Conservation (phyloP, 2,797 vertebrate species). For the Tapirus indicus region DNA sequence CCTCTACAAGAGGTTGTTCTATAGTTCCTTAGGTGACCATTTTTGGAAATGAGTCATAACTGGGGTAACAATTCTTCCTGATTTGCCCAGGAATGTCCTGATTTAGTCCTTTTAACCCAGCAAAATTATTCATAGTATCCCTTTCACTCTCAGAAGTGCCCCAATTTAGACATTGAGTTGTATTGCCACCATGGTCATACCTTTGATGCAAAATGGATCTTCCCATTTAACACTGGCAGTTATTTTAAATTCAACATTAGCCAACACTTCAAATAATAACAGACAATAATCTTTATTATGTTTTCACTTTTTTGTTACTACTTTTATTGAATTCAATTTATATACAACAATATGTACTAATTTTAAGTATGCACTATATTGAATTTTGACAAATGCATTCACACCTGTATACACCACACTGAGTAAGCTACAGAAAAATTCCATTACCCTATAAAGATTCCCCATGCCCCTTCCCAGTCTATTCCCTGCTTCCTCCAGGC, state of each 20-base stretch:
- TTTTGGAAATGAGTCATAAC: background rate
- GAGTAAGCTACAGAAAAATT: background rate
- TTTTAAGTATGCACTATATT: background rate
- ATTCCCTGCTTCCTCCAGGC: background rate
- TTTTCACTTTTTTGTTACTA: background rate
- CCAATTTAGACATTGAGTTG: background rate
- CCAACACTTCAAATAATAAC: background rate
- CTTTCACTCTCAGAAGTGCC: background rate
- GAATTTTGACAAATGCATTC: background rate
- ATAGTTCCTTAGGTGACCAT: background rate
- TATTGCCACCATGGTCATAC: background rate
- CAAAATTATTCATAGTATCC: background rate
- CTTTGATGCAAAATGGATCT: background rate
- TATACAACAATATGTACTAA: background rate
- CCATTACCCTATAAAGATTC: background rate
- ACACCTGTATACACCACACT: background rate
- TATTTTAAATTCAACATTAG: conserved; percentile 3
- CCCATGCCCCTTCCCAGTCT: background rate
- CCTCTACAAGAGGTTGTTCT: too few relatives aligned
- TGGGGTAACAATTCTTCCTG: background rate
- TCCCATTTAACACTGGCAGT: background rate
- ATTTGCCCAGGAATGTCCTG: background rate
- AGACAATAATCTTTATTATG: background rate
- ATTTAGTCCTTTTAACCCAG: conserved; percentile 24
- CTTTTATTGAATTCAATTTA: background rate